Conservation (phyloP, 2,797 vertebrate genomes). For the Cheirogaleus major region DNA sequence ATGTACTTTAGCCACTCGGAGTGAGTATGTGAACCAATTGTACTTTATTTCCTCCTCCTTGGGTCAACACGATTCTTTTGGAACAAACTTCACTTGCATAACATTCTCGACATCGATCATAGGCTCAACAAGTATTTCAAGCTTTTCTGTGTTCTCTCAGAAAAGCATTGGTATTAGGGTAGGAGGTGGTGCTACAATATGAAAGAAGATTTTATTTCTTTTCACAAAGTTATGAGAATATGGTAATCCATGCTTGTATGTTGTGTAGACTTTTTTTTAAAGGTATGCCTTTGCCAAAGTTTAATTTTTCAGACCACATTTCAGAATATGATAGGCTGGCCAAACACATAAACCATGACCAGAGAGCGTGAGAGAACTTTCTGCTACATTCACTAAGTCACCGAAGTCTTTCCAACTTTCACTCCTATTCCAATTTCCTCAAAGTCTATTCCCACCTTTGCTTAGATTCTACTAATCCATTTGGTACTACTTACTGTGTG, state of each 20-base stretch:
- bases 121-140: background rate
- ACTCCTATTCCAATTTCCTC: background rate
- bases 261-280: background rate
- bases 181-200: background rate
- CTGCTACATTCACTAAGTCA: background rate
- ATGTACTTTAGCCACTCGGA: background rate
- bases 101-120: slow-evolving; percentile 25
- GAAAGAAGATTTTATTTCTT: background rate
- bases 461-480: background rate
- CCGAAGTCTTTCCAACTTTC: background rate
- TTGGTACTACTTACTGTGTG: background rate
- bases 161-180: background rate
- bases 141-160: background rate
- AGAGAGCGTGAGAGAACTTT: background rate
- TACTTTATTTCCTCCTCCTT: background rate
- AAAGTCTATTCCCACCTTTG: background rate
- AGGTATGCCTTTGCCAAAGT: background rate
- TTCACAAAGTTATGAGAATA: slow-evolving; percentile 16
- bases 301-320: background rate
- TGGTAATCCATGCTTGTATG: background rate
- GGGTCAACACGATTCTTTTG: background rate
- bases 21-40: background rate
- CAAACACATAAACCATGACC: background rate
- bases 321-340: background rate
- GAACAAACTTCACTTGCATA: background rate